These are phyloP conservation scores for Uria aalge DNA, from an alignment of 2,113 vertebrate genomes.

Conservation along the genomic window DNA sequence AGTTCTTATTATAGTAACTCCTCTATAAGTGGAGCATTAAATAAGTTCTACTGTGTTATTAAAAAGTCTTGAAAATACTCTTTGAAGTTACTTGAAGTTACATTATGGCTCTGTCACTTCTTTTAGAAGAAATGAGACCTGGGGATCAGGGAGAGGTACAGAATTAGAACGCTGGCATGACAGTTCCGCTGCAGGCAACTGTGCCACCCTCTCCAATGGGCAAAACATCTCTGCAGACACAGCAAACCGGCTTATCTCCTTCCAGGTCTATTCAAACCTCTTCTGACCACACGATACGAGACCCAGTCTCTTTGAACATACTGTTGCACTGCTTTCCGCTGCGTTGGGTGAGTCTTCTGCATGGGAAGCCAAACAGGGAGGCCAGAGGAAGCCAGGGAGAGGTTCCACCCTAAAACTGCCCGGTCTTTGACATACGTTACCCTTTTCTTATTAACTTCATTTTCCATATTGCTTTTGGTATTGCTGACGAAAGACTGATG, in stretches of 20 bases:
- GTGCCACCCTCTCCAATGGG: not conserved
- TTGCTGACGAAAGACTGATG: not conserved
- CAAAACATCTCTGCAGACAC: not conserved
- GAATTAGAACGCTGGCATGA: accelerated
- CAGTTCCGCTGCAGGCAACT: not conserved
- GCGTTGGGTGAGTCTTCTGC: not conserved
- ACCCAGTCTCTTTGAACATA: accelerated
- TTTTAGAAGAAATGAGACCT: not conserved
- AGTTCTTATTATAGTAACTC: constrained; percentile 47
- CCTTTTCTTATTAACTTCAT: not conserved
- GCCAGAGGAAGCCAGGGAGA: not conserved
- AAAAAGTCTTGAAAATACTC: constrained; percentile 17
- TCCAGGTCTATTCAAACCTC: not conserved
- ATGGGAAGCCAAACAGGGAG: not conserved
- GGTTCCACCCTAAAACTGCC: not conserved
- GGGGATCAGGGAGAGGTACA: not conserved
- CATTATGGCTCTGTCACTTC: not conserved
- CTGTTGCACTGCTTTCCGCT: not conserved
- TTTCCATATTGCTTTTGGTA: not conserved
- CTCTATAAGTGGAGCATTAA: constrained; percentile 45
- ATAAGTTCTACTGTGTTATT: constrained; percentile 22
- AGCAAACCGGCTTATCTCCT: not conserved
- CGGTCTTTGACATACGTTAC: not conserved
- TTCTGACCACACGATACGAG: accelerated
- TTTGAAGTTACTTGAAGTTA: constrained; percentile 33